These are phyloP conservation scores for Oncorhynchus masou DNA, from an alignment of 2,113 vertebrate genomes.

Conservation along the genomic window DNA sequence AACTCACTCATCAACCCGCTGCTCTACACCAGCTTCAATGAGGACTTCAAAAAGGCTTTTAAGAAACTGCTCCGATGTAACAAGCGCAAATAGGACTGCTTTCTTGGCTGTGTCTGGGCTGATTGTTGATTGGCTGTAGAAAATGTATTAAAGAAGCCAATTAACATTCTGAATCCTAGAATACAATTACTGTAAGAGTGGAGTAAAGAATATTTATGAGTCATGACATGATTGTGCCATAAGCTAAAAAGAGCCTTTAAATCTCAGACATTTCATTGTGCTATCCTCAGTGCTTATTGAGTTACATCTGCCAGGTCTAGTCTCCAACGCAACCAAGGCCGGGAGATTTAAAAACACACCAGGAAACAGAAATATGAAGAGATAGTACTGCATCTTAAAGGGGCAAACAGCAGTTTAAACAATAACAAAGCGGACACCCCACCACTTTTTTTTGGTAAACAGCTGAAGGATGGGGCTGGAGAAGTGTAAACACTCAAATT, in stretches of 20 bases:
- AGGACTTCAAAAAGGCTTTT: conserved; percentile 83
- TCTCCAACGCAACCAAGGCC: conserved; percentile 67
- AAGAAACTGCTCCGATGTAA: conserved; percentile 77
- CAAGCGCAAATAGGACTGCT: conserved; percentile 36
- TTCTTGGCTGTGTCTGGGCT: background rate
- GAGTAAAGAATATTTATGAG: background rate
- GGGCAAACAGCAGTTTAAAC: too few relatives aligned
- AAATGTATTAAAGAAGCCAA: background rate
- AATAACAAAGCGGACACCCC: too few relatives aligned
- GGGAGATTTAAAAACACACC: conserved; percentile 31
- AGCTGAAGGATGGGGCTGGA: too few relatives aligned
- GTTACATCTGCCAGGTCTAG: conserved; percentile 50
- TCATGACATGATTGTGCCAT: background rate
- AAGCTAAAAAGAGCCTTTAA: conserved; percentile 11
- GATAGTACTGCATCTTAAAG: conserved; percentile 37
- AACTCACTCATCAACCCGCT: conserved; percentile 84
- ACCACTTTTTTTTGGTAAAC: too few relatives aligned
- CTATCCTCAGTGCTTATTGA: conserved; percentile 22
- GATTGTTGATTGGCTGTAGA: background rate
- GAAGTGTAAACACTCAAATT: too few relatives aligned
- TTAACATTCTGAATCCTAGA: background rate
- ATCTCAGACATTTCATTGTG: conserved; percentile 21
- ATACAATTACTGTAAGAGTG: background rate
- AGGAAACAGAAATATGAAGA: conserved; percentile 43
- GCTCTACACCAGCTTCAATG: conserved; percentile 84